phyloP scores from a whole-genome alignment of 2,113 vertebrate species.

The Seriola rivoliana region DNA sequence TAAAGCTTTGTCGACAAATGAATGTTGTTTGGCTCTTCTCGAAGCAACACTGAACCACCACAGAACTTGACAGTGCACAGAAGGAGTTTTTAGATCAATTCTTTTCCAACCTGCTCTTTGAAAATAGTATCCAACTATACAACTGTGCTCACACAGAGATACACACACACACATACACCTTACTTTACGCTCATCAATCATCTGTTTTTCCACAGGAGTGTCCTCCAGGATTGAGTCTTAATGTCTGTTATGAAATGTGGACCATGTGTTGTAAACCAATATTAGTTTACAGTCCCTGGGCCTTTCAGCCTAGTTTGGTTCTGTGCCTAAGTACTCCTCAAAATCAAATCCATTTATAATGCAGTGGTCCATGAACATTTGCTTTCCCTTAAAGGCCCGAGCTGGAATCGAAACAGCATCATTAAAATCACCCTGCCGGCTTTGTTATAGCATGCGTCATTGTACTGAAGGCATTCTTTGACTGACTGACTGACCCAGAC shows the following conservation, averaged over 20 bases:
- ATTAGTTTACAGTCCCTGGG: conserved; percentile 81
- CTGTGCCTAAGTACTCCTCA: conserved; percentile 78
- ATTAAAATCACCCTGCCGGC: conserved; percentile 59
- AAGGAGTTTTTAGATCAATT: conserved; percentile 32
- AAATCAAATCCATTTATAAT: conserved; percentile 83
- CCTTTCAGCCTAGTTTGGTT: conserved; percentile 76
- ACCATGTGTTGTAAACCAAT: conserved; percentile 77
- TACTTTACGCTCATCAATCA: conserved; percentile 78
- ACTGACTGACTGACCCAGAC: conserved; percentile 38
- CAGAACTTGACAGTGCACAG: conserved; percentile 14
- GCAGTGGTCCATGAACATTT: conserved; percentile 71
- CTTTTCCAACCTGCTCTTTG: conserved; percentile 17
- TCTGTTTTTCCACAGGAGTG: conserved; percentile 69
- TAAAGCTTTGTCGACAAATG: background rate
- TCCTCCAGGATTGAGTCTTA: conserved; percentile 74
- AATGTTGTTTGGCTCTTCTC: conserved; percentile 10
- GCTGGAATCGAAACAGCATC: conserved; percentile 49
- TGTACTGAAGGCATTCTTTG: conserved; percentile 17
- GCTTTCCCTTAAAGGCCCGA: conserved; percentile 62
- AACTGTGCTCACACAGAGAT: background rate
- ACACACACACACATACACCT: conserved; percentile 51
- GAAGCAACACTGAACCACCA: background rate
- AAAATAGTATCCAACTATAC: conserved; percentile 18
- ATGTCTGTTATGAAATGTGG: conserved; percentile 80
- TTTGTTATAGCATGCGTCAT: conserved; percentile 41